A percentile compares a stretch with the other conserved stretches of the same genome.
phyloP scores from a whole-genome alignment of 2,113 vertebrate genomes.

The Larimichthys crocea region DNA sequence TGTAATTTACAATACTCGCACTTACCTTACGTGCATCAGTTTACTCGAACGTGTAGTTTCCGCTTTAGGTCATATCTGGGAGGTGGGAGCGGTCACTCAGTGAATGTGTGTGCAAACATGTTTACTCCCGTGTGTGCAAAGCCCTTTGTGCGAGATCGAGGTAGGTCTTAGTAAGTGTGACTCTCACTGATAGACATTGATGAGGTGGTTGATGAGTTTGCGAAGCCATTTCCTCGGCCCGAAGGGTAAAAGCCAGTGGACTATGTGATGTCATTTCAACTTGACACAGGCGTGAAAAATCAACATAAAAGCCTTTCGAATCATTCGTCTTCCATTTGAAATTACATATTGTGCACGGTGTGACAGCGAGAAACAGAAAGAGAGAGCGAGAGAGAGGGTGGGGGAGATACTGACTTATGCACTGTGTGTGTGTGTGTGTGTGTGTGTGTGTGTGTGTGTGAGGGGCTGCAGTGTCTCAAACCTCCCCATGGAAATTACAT shows the following conservation, averaged over 20 bases:
- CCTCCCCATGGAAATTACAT: slow-evolving; percentile 55
- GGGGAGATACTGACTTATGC: slow-evolving; percentile 10
- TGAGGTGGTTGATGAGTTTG: slow-evolving; percentile 64
- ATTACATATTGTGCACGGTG: slow-evolving; percentile 65
- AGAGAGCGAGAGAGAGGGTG: neutral
- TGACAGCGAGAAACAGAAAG: slow-evolving; percentile 13
- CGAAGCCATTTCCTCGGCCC: slow-evolving; percentile 45
- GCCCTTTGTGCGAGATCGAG: slow-evolving; percentile 20
- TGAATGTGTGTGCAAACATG: neutral
- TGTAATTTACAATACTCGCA: slow-evolving; percentile 41
- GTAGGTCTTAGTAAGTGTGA: slow-evolving; percentile 48
- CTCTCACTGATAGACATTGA: slow-evolving; percentile 59
- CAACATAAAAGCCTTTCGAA: slow-evolving; percentile 66
- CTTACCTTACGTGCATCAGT: slow-evolving; percentile 21
- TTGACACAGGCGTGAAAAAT: slow-evolving; percentile 64
- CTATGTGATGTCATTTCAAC: slow-evolving; percentile 66
- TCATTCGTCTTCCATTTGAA: slow-evolving; percentile 65
- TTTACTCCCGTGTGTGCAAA: neutral
- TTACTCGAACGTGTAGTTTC: slow-evolving; percentile 18
- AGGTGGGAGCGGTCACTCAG: neutral
- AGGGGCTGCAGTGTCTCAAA: slow-evolving; percentile 34
- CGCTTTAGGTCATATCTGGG: neutral
- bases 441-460: neutral
- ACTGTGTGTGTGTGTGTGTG: neutral
- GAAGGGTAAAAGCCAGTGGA: slow-evolving; percentile 20